phyloP scores from a whole-genome alignment of 2,797 vertebrate species.

The Xiphorhynchus erythropygius region DNA sequence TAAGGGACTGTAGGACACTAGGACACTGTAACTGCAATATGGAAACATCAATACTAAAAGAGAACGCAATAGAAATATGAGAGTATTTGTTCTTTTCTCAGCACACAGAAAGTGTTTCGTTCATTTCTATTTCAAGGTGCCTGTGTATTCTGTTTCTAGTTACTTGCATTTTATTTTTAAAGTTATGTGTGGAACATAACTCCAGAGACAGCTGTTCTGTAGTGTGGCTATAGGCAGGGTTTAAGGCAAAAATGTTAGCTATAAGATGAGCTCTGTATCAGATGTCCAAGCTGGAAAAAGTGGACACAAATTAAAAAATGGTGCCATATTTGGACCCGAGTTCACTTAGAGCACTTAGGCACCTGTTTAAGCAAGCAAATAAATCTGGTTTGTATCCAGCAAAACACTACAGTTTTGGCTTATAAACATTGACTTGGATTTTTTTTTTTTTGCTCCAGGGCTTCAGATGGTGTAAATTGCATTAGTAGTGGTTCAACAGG shows the following conservation, averaged over 20 bases:
- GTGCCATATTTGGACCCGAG: background rate
- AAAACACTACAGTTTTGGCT: constrained; percentile 41
- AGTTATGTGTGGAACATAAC: constrained; percentile 34
- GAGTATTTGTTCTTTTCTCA: constrained; percentile 21
- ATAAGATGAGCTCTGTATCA: constrained; percentile 42
- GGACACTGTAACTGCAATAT: background rate
- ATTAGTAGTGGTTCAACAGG: background rate
- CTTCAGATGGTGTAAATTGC: constrained; percentile 20
- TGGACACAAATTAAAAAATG: constrained; percentile 36
- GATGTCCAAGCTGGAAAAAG: constrained; percentile 35
- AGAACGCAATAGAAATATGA: background rate
- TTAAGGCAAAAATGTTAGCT: constrained; percentile 50
- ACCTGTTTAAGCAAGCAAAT: constrained; percentile 40
- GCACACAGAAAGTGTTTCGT: constrained; percentile 14
- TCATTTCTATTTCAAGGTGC: constrained; percentile 51
- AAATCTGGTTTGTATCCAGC: constrained; percentile 36
- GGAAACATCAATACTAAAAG: background rate
- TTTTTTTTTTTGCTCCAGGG: background rate
- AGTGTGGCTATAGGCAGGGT: constrained; percentile 5
- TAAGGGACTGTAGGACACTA: no score
- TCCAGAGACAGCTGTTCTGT: constrained; percentile 50
- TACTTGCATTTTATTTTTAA: constrained; percentile 63
- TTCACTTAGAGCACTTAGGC: constrained; percentile 12
- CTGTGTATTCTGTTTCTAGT: constrained; percentile 35
- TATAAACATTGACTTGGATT: background rate